Base-by-base conservation (phyloP, 2,113 vertebrate species). In the Vanacampus margaritifer region DNA sequence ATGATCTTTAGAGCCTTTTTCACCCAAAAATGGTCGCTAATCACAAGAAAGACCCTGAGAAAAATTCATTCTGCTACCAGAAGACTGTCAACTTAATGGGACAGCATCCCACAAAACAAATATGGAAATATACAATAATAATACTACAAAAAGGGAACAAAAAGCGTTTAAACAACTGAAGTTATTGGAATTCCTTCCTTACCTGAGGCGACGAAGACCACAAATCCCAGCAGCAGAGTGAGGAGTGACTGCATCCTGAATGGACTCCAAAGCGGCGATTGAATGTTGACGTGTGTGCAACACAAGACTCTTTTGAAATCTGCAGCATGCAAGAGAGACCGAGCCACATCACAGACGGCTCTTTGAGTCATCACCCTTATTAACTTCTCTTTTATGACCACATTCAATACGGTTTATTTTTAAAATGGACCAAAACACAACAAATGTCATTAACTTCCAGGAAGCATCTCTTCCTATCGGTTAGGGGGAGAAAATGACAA, bases 171-270 rank as follows among this genome's bases (percentile, higher is more conserved):
- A 48, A 21, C 19, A 51, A 21, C 17, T 61, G 0, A 13, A 39
- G n/a, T 61, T n/a, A 24, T 32, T 35, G 6, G 23, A 2, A 21
- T 61, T 17, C 21, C 17, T n/a, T 17, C 23, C 78, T 86, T 84
- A 92, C 92, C 92, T 86, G 88, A 76, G 37, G 79, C 77, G 63
- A 75, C 76, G 28, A 69, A 79, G 54, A 39, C 74, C 71, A 91
- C 71, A 1, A 90, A 57, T 68, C 83, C 85, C 65, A 90, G 70
- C 73, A 85, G 36, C 64, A 91, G 74, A 35, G 84, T 11, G 21
- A 90, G 68, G 64, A 67, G 79, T 26, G 71, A 58, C 75, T 82
- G 78, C 91, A 92, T 92, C 84, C 83, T 85, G 75, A 67, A 82
- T 80, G 78, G 61, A 68, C 72, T 82, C 68, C 65, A 74, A 67